These are phyloP conservation scores for Drosophila lutescens DNA, from an alignment of 2,888 invertebrate species.

Conservation along the genomic window DNA sequence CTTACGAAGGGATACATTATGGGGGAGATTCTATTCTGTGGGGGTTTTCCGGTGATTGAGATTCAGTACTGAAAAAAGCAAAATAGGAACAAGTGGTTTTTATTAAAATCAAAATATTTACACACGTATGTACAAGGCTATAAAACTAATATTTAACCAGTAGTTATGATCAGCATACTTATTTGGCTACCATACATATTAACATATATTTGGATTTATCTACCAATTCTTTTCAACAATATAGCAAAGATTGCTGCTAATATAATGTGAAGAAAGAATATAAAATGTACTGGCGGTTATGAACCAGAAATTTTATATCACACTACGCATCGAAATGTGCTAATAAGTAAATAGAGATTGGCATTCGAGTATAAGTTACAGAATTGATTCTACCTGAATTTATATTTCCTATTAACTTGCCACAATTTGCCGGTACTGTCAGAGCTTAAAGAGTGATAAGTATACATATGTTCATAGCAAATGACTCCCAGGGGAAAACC, in stretches of 20 bases:
- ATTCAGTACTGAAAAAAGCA: conserved; percentile 62
- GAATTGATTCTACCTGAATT: not conserved
- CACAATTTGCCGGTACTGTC: too few species aligned
- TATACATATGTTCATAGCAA: too few species aligned
- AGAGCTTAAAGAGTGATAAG: too few species aligned
- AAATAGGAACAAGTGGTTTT: not conserved
- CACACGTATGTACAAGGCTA: not conserved
- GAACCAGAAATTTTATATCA: not conserved
- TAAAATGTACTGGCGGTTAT: not conserved
- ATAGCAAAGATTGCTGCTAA: not conserved
- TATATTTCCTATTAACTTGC: too few species aligned
- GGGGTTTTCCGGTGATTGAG: conserved; percentile 53
- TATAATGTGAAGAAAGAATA: not conserved
- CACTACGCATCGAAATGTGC: not conserved
- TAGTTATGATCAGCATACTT: not conserved
- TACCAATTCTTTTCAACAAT: not conserved
- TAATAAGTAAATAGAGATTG: not conserved
- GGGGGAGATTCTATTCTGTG: conserved; percentile 50
- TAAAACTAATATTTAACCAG: not conserved
- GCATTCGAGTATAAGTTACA: not conserved
- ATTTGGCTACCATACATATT: not conserved
- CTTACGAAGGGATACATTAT: conserved; percentile 69
- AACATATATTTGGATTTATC: not conserved
- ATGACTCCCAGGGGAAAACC: too few species aligned
- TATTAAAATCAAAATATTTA: conserved; percentile 13